phyloP scores from a whole-genome alignment of 2,888 invertebrate genomes.

The Cheilosia pagana region DNA sequence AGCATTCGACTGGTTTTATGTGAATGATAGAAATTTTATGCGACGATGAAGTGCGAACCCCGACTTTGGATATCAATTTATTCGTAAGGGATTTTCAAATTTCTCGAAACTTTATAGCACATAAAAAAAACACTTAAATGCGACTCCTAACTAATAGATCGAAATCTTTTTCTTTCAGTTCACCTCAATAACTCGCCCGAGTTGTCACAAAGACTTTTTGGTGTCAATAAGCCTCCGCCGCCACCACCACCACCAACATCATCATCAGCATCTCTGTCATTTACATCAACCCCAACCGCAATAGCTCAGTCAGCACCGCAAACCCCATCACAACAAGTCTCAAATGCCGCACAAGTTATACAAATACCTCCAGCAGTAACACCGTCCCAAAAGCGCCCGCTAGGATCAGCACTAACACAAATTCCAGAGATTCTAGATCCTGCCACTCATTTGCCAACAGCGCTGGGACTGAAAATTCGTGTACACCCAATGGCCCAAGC shows the following conservation, averaged over 20 bases:
- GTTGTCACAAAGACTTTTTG: conserved; percentile 82
- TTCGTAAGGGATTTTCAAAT: too few species aligned
- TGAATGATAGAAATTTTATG: too few species aligned
- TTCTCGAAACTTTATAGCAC: too few species aligned
- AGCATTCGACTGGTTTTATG: too few species aligned
- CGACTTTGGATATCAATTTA: too few species aligned
- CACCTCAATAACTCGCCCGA: conserved; percentile 80
- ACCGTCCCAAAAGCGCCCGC: conserved; percentile 45
- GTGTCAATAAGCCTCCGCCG: conserved; percentile 76
- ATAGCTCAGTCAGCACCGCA: conserved; percentile 47
- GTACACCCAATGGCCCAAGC: conserved; percentile 76
- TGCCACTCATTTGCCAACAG: conserved; percentile 80
- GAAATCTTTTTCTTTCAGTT: conserved; percentile 75
- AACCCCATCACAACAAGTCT: conserved; percentile 51
- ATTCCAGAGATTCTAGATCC: conserved; percentile 65
- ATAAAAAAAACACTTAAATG: background rate
- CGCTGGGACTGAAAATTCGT: conserved; percentile 80
- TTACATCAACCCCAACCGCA: conserved; percentile 40
- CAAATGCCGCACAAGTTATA: conserved; percentile 49
- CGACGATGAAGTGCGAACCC: too few species aligned
- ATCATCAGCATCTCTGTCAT: conserved; percentile 23
- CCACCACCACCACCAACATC: conserved; percentile 46
- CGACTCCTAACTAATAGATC: background rate
- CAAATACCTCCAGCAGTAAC: conserved; percentile 54
- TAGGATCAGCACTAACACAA: conserved; percentile 47